A percentile compares a stretch with the other conserved stretches of the same genome.
Evolutionary conservation across 2,888 invertebrate species (phyloP).

Genomic region (Zonitis immaculata): DNA sequence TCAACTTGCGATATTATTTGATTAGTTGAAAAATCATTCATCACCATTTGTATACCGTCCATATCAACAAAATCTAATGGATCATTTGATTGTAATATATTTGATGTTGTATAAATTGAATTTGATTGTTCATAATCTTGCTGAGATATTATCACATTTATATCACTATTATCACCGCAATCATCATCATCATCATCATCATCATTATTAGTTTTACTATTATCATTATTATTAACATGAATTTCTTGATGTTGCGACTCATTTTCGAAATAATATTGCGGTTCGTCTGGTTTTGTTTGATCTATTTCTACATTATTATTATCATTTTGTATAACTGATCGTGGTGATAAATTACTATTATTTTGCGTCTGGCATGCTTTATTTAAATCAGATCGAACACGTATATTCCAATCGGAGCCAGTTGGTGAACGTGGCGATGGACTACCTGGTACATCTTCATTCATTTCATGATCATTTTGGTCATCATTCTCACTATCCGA

Average conservation of each 20-base stretch:
- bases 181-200: conserved; percentile 20
- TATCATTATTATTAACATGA: conserved; percentile 18
- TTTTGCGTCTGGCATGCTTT: conserved; percentile 47
- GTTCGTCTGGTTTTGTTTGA: conserved; percentile 14
- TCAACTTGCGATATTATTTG: conserved; percentile 42
- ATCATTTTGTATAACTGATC: conserved; percentile 17
- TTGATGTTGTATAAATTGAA: conserved; percentile 36
- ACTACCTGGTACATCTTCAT: not conserved
- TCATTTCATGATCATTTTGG: conserved; percentile 6
- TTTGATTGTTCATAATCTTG: conserved; percentile 30
- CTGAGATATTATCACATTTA: conserved; percentile 12
- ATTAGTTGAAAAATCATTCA: conserved; percentile 41
- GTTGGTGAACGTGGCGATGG: conserved; percentile 8
- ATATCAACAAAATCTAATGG: conserved; percentile 51
- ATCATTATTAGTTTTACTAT: conserved; percentile 4
- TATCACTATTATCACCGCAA: conserved; percentile 10
- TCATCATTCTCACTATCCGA: conserved; percentile 17
- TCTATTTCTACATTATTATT: conserved; percentile 15
- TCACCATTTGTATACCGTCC: conserved; percentile 50
- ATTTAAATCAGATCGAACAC: conserved; percentile 41
- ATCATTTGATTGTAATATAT: conserved; percentile 36
- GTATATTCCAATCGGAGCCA: conserved; percentile 25
- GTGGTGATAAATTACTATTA: conserved; percentile 15
- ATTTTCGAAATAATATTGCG: conserved; percentile 22
- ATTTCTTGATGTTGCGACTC: conserved; percentile 22